A percentile compares a stretch with the other conserved stretches of the same genome.
These are phyloP conservation scores for Sebastes minor DNA, from an alignment of 2,797 vertebrate species.

Conservation along the genomic window DNA sequence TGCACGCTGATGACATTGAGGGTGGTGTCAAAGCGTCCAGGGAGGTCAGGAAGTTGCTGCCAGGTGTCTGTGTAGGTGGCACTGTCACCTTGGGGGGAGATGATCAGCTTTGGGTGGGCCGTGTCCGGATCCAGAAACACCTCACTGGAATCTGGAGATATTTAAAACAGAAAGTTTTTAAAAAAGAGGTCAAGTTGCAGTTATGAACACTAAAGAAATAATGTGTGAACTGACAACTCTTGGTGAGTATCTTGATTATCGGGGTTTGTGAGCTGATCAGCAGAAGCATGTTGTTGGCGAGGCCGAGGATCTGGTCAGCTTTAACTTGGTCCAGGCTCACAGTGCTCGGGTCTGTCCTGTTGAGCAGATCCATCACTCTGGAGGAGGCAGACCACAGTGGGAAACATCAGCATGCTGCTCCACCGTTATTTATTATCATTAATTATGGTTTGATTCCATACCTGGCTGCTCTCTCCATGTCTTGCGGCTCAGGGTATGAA, in stretches of 20 bases:
- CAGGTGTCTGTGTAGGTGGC: slow-evolving; percentile 79
- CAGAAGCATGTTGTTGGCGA: slow-evolving; percentile 79
- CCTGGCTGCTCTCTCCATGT: slow-evolving; percentile 65
- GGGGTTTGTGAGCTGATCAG: slow-evolving; percentile 82
- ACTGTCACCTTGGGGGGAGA: slow-evolving; percentile 75
- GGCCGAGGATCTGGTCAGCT: slow-evolving; percentile 80
- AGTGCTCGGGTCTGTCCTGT: slow-evolving; percentile 73
- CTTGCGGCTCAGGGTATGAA: slow-evolving; percentile 46
- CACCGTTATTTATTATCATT: background rate
- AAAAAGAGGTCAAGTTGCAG: background rate
- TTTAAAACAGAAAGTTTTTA: background rate
- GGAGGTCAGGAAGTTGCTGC: slow-evolving; percentile 79
- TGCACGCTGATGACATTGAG: slow-evolving; percentile 82
- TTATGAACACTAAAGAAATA: background rate
- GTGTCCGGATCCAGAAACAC: slow-evolving; percentile 79
- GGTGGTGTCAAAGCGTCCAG: slow-evolving; percentile 82
- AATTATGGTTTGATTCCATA: slow-evolving; percentile 40
- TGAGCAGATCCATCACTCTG: slow-evolving; percentile 77
- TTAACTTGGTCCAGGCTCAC: slow-evolving; percentile 81
- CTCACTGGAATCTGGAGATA: slow-evolving; percentile 76
- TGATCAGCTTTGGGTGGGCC: slow-evolving; percentile 82
- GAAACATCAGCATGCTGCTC: slow-evolving; percentile 4
- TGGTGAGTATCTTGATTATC: slow-evolving; percentile 77
- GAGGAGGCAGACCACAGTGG: slow-evolving; percentile 3
- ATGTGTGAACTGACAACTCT: slow-evolving; percentile 77